These are phyloP conservation scores for Anastrepha ludens DNA, from an alignment of 1,140 invertebrate genomes.

Conservation along the genomic window DNA sequence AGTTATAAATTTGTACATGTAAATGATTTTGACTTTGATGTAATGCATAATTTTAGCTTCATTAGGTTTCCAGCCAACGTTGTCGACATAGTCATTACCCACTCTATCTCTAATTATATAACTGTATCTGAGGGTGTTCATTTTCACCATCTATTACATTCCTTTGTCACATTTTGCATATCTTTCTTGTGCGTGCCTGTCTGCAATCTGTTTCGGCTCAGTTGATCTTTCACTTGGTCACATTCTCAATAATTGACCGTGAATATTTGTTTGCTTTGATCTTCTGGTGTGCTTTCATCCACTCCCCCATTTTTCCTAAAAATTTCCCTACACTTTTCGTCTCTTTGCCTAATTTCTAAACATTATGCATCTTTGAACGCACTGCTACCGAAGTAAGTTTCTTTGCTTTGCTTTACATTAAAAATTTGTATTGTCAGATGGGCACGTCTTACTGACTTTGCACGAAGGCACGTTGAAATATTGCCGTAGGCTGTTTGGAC, in stretches of 20 bases:
- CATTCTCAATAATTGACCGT: slow-evolving; percentile 32
- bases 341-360: slow-evolving; percentile 3
- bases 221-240: neutral
- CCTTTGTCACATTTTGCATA: neutral
- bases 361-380: neutral
- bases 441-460: no score
- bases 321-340: neutral
- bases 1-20: slow-evolving; percentile 31
- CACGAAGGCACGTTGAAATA: no score
- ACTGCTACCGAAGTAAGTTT: neutral
- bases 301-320: neutral
- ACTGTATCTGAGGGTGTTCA: neutral
- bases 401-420: neutral
- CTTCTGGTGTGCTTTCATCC: neutral
- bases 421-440: neutral
- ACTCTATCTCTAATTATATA: neutral
- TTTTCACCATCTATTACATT: neutral
- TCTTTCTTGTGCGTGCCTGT: neutral
- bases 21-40: slow-evolving; percentile 42
- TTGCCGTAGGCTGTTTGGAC: no score
- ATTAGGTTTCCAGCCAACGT: slow-evolving; percentile 41
- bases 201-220: neutral
- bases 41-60: slow-evolving; percentile 47
- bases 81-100: slow-evolving; percentile 35
- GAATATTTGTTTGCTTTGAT: slow-evolving; percentile 23